These are phyloP conservation scores for Diplolepis rosae DNA, from an alignment of 2,888 invertebrate species.

Conservation along the genomic window DNA sequence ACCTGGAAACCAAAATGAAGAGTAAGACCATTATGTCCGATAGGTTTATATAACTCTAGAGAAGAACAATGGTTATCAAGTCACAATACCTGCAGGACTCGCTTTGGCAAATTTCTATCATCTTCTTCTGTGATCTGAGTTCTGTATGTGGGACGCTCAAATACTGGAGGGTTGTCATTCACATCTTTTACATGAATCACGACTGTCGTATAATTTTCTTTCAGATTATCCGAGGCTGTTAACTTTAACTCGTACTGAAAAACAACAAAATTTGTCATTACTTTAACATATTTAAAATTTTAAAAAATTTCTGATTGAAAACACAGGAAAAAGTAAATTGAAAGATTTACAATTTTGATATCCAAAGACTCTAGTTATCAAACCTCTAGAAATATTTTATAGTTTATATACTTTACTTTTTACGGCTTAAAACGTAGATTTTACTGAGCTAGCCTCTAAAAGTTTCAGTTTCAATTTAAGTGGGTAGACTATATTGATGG, in stretches of 20 bases:
- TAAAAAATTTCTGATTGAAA: background rate
- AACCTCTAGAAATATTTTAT: too few relatives aligned
- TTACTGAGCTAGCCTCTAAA: too few relatives aligned
- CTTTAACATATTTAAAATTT: too few relatives aligned
- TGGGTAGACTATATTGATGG: too few relatives aligned
- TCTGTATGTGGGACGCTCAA: conserved; percentile 94
- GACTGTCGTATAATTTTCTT: conserved; percentile 97
- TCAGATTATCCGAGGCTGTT: conserved; percentile 96
- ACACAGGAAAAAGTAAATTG: too few relatives aligned
- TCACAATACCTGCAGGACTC: conserved; percentile 86
- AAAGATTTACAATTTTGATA: background rate
- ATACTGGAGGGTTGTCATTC: conserved; percentile 98
- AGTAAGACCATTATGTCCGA: conserved; percentile 16
- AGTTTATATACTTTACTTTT: too few relatives aligned
- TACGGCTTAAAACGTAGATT: too few relatives aligned
- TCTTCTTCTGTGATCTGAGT: conserved; percentile 97
- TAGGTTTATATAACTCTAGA: conserved; percentile 5
- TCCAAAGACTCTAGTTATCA: too few relatives aligned
- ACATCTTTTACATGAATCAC: conserved; percentile 98
- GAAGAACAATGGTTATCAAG: conserved; percentile 26
- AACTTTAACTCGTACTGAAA: conserved; percentile 92
- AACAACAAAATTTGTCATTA: conserved; percentile 33
- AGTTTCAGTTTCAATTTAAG: too few relatives aligned
- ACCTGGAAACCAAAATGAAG: conserved; percentile 79
- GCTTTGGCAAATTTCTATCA: conserved; percentile 94